Base-by-base conservation (phyloP, 2,888 invertebrate genomes). In the Ophion costatus region DNA sequence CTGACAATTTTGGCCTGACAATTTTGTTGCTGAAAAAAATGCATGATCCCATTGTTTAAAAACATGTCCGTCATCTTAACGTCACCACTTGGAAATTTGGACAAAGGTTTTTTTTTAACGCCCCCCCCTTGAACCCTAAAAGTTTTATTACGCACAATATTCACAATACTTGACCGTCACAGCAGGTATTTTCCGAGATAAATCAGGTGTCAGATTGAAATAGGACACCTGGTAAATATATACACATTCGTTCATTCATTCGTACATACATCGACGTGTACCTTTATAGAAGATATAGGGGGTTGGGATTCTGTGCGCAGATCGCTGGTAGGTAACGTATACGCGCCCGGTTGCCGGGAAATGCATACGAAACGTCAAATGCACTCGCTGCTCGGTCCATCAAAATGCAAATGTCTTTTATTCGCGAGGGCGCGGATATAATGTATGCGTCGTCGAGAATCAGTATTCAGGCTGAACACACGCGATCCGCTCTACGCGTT, bases 381-480 rank as follows among this genome's bases (percentile, higher is more conserved):
- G 92, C 92, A 92, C 91, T 92, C 91, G 17, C 51, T 86, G 89
- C 87, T 88, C 90, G 89, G 91, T 92, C 92, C 91, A 92, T 92
- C 92, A 92, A 92, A 91, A 92, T 92, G 92, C 92, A 92, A 92
- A 92, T 92, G 88, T 90, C 91, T 91, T 92, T 92, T 92, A 92
- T 92, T 91, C 91, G 89, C 88, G 84, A 79, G 84, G 82, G 79
- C 85, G 82, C 89, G 88, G 51, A 17, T 51, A 17, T 92, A 92
- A 92, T 91, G 86, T 92, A 92, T 91, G 91, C 92, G 90, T 90
- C 89, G 86, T 89, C 87, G 91, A 90, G 90, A 91, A 92, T 92
- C 92, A 92, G 92, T 90, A 92, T 92, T 92, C 91, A 91, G 88
- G 87, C 88, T 87, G 91, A 88, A 89, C 88, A 85, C 89, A 88